Conservation (phyloP, 2,113 vertebrate genomes). For the Barnardius zonarius region DNA sequence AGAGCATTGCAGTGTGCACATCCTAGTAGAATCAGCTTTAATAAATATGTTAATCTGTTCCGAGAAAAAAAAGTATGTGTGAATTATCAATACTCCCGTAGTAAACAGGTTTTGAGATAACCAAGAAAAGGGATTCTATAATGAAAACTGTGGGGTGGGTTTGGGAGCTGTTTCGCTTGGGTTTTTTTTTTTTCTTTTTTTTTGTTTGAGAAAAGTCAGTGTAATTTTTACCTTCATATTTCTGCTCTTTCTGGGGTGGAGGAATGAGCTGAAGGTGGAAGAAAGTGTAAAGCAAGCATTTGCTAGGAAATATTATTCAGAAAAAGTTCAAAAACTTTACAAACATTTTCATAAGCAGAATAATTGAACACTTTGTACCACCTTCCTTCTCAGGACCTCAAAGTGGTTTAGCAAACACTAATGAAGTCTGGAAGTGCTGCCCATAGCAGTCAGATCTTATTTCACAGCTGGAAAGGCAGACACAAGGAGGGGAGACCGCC, state of each 20-base stretch:
- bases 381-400: neutral
- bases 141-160: neutral
- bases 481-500: neutral
- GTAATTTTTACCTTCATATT: neutral
- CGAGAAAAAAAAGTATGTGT: neutral
- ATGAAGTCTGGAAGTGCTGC: neutral
- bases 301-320: neutral
- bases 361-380: neutral
- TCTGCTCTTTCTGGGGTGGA: neutral
- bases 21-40: conserved; percentile 18
- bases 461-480: neutral
- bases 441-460: neutral
- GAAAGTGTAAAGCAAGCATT: neutral
- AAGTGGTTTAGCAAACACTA: neutral
- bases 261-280: neutral
- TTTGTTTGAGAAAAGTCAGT: neutral
- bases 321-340: neutral
- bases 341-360: neutral
- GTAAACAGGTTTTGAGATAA: neutral
- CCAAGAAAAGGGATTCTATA: neutral
- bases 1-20: neutral
- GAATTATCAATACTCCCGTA: conserved; percentile 17
- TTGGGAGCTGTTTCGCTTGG: neutral
- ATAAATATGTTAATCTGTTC: conserved; percentile 62
- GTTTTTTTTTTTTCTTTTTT: neutral